A percentile compares a stretch with the other conserved stretches of the same genome.
Evolutionary conservation across 2,888 invertebrate genomes (phyloP).

Genomic region (Octonoba sinensis): DNA sequence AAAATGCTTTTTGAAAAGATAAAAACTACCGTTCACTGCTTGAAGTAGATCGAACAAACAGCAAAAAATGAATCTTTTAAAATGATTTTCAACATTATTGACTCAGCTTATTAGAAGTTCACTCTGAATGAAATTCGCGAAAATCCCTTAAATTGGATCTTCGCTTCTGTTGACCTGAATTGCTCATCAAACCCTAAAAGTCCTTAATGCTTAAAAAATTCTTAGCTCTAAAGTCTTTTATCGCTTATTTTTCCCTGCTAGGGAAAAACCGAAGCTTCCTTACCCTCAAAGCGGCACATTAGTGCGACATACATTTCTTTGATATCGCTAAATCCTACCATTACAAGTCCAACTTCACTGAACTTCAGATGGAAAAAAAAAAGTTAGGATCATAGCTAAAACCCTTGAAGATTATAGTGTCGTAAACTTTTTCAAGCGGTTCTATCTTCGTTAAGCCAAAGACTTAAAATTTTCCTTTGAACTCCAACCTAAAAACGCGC

Average conservation of each 20-base stretch:
- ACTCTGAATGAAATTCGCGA: background rate
- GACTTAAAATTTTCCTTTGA: constrained; percentile 61
- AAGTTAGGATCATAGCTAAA: constrained; percentile 50
- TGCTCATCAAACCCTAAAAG: constrained; percentile 36
- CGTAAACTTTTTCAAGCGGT: constrained; percentile 60
- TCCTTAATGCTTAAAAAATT: constrained; percentile 42
- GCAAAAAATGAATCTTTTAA: background rate
- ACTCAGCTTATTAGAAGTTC: background rate
- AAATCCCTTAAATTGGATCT: constrained; percentile 16
- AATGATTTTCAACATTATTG: background rate
- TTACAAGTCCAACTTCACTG: constrained; percentile 54
- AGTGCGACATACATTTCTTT: constrained; percentile 53
- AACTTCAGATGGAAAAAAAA: constrained; percentile 44
- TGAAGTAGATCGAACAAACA: background rate
- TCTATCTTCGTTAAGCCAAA: constrained; percentile 51
- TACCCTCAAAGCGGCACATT: constrained; percentile 34
- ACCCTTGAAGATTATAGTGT: constrained; percentile 58
- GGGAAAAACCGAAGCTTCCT: background rate
- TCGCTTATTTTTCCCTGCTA: background rate
- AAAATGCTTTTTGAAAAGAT: too few species aligned
- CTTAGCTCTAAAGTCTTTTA: too few species aligned
- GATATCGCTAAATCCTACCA: constrained; percentile 56
- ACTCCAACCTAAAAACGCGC: constrained; percentile 39
- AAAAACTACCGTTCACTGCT: background rate
- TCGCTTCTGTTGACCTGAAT: constrained; percentile 1